Base-by-base conservation (phyloP, 1,140 invertebrate genomes). In the Drosophila nigromelanica region DNA sequence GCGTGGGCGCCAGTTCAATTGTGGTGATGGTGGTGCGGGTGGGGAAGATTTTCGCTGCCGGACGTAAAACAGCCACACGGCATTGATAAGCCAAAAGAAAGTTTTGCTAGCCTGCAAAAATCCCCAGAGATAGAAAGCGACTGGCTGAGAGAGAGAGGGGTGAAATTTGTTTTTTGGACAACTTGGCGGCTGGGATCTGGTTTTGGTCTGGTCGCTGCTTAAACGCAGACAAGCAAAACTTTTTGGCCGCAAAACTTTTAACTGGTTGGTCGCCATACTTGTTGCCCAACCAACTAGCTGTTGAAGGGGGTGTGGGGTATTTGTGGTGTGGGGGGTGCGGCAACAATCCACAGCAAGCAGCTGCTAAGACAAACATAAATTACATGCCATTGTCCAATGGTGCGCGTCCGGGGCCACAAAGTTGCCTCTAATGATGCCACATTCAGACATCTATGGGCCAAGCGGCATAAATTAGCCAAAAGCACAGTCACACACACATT, bases 361-460 rank as follows among this genome's bases (percentile, higher is more conserved):
- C 82, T 87, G 83, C 76, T 87, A 87, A 87, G 82, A 87, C 82
- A 87, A 87, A 87, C 83, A 87, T 87, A 87, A 87, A 87, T 87
- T 89, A 87, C 72, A 89, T 89, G 83, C 76, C 83, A 87, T 87
- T 87, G 82, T 87, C 82, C 82, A 73, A 78, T 80, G 71, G 63
- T 63, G 76, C 60, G 78, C 62, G 71, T 66, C 71, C 64, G 42
- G 76, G 66, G 68, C 82, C 75, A 77, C 76, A 82, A 82, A 79
- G 72, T 87, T 87, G 64, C 73, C 75, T 87, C 83, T 87, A 87
- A 87, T 87, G 82, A 87, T 87, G 82, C 75, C 82, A 87, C 81
- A 86, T 86, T 87, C 82, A 87, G 72, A 64, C 56, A 42, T 60
- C 67, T 63, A 42, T 61, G 66, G 60, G 70, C 45, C 70, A 66